phyloP scores from a whole-genome alignment of 2,888 invertebrate species.

The Watsonalla binaria region DNA sequence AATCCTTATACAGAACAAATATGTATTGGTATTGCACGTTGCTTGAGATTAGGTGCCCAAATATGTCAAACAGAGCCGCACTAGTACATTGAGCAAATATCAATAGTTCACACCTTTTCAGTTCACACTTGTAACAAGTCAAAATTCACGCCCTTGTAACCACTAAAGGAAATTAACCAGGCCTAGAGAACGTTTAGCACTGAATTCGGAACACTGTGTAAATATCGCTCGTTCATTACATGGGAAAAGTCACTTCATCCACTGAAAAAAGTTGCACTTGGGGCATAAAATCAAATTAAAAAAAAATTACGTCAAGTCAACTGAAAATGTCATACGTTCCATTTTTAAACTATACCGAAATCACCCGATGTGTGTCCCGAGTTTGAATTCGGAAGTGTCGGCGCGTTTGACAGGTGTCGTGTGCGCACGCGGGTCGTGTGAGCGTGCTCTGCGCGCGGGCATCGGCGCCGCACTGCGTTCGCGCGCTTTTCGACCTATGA shows the following conservation, averaged over 20 bases:
- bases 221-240: slow-evolving; percentile 26
- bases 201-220: slow-evolving; percentile 56
- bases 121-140: slow-evolving; percentile 66
- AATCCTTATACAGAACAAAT: slow-evolving; percentile 24
- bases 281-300: slow-evolving; percentile 6
- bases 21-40: slow-evolving; percentile 1
- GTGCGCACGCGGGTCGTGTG: slow-evolving; percentile 55
- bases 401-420: slow-evolving; percentile 56
- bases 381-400: slow-evolving; percentile 52
- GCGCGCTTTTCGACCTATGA: slow-evolving; percentile 74
- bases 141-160: slow-evolving; percentile 68
- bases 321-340: slow-evolving; percentile 51
- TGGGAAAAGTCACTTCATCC: slow-evolving; percentile 17
- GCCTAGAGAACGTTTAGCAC: slow-evolving; percentile 70
- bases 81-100: slow-evolving; percentile 35
- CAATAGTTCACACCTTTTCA: slow-evolving; percentile 51
- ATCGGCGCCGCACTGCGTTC: slow-evolving; percentile 75
- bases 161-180: slow-evolving; percentile 60
- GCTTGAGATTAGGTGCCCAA: not conserved
- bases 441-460: slow-evolving; percentile 73
- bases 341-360: slow-evolving; percentile 37
- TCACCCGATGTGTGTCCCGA: slow-evolving; percentile 34
- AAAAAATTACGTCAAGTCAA: slow-evolving; percentile 39
- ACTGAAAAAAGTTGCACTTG: slow-evolving; percentile 10
- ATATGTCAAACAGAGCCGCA: slow-evolving; percentile 19